These are phyloP conservation scores for Alcedo quadribrachys DNA, from an alignment of 2,797 vertebrate genomes.

Conservation along the genomic window DNA sequence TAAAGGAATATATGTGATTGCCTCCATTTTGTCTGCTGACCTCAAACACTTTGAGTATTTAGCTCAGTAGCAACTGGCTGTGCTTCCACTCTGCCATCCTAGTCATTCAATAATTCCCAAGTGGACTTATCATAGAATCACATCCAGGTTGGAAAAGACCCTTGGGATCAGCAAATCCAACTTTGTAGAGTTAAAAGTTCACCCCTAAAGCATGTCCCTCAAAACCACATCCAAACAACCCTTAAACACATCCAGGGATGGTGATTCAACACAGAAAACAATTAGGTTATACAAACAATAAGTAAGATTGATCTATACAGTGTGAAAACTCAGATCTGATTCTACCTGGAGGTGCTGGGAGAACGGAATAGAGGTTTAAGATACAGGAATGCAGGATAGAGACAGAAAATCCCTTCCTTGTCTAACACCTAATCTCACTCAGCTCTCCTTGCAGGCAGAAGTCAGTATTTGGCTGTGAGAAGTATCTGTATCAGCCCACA, in stretches of 20 bases:
- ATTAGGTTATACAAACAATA: neutral
- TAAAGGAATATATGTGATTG: neutral
- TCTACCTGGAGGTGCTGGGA: neutral
- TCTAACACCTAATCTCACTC: neutral
- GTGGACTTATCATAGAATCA: neutral
- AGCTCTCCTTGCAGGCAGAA: neutral
- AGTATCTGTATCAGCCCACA: neutral
- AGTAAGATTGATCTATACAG: neutral
- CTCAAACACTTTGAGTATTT: neutral
- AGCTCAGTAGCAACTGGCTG: neutral
- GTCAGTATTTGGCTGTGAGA: neutral
- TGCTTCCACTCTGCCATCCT: neutral
- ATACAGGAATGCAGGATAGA: neutral
- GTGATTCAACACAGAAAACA: neutral
- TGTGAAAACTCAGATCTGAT: neutral
- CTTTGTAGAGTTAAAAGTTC: no score
- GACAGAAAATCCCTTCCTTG: neutral
- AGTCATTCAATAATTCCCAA: neutral
- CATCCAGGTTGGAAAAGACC: no score
- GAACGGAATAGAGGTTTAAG: neutral
- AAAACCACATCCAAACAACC: no score
- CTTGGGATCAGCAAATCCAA: no score
- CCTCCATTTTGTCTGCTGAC: neutral
- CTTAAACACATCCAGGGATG: no score
- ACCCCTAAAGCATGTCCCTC: no score